Conservation (phyloP, 2,113 vertebrate species). For the Tor tambroides region DNA sequence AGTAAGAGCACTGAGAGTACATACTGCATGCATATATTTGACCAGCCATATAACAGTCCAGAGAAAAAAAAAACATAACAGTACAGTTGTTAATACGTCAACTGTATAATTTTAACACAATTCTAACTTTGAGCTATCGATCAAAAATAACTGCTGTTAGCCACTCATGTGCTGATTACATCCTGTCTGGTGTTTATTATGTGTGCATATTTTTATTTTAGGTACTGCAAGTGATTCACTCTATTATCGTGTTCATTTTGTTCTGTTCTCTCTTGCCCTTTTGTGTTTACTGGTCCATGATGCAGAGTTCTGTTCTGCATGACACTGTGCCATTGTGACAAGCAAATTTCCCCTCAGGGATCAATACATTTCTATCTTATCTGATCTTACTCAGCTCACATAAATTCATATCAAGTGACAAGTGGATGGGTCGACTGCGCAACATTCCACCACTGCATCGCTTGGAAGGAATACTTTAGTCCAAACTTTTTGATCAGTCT, state of each 20-base stretch:
- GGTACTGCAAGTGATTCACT: not conserved
- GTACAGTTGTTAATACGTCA: too few relatives aligned
- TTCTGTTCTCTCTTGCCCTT: conserved; percentile 18
- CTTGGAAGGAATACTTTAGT: too few relatives aligned
- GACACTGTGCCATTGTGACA: too few relatives aligned
- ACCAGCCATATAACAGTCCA: not conserved
- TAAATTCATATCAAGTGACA: too few relatives aligned
- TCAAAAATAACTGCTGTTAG: not conserved
- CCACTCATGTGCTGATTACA: not conserved
- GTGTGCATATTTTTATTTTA: not conserved
- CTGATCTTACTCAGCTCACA: too few relatives aligned
- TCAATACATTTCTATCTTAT: too few relatives aligned
- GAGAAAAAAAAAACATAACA: too few relatives aligned
- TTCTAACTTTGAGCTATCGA: not conserved
- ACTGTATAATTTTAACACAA: not conserved
- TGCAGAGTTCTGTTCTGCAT: not conserved
- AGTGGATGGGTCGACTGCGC: too few relatives aligned
- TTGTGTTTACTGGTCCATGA: conserved; percentile 14
- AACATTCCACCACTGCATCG: too few relatives aligned
- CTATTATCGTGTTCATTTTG: conserved; percentile 8
- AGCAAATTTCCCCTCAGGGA: too few relatives aligned
- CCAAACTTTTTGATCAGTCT: too few relatives aligned
- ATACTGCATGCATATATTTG: not conserved
- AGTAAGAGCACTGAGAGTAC: not conserved
- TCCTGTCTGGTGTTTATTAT: not conserved